Base-by-base conservation (phyloP, 2,113 vertebrate genomes). In the Alligator mississippiensis region DNA sequence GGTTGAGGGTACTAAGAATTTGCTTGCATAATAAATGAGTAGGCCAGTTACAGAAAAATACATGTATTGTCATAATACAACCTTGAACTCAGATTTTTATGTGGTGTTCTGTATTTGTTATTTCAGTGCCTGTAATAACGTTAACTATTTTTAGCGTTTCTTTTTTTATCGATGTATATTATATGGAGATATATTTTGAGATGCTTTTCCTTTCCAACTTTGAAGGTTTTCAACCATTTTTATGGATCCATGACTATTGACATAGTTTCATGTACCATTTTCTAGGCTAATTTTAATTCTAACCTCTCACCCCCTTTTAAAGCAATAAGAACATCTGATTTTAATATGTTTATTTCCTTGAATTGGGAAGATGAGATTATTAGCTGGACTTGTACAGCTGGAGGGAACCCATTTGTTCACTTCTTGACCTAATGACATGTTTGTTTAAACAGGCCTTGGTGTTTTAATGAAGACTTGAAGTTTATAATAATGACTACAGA, bases 401-500 rank as follows among this genome's bases (percentile, higher is more conserved):
- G 77, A 90, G n/a, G 74, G 93, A 72, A 90, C 92, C 55, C 93
- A 27, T 94, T 95, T 95, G 87, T 94, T 95, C 81, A 80, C 94
- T 97, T 90, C 93, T 95, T 96, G 93, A 89, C 93, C 87, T 90
- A 91, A 85, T 95, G 97, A 94, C 96, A 89, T 76, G 61, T 92
- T 84, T 98, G 95, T 97, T 97, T 97, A 92, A 84, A 84, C 94
- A 97, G 96, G 94, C 81, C 34, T 0, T 3, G 4, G 82, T 92
- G 80, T 88, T 86, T 82, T 72, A 78, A 19, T 81, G 85, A 81
- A 38, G 64, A 74, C 89, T 13, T 60, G 92, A 93, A 87, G 75
- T 94, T 90, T 24, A 94, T 57, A 83, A 84, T 90, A 93, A 96
- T 91, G 91, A n/a, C 30, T 84, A 47, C 77, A 93, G 94, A 93